Evolutionary conservation across 2,888 invertebrate species (phyloP), one percentile per base, ranked within the genome.

Genomic region (Pterostichus niger): DNA sequence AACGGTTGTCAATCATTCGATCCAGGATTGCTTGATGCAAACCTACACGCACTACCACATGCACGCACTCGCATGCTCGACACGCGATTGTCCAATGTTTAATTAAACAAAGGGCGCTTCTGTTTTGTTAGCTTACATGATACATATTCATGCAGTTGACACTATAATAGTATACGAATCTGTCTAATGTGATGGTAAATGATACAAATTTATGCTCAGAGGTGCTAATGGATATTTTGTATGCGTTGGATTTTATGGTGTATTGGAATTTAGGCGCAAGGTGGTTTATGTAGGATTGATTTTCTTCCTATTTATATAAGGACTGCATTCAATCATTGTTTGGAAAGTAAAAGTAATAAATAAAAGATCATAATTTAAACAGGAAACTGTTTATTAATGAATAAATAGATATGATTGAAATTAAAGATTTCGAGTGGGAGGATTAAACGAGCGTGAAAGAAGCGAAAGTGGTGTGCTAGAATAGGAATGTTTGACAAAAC

Each of bases 71-170:
- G 64, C 64, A 64, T n/a, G 17, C 68, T 10, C 11, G 10, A 15
- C 68, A 40, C 64, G 44, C 68, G 44, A 71, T 71, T 71, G 44
- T 71, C 68, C 44, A 71, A 71, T 71, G 68, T 71, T 71, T 71
- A 64, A 44, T 71, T 71, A 71, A 71, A 71, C 68, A 40, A 71
- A 71, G 15, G 68, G 68, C 68, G 68, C 68, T 71, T 71, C 68
- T 71, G 68, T 71, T 71, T 64, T 64, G 64, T 64, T 64, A 31
- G 64, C 64, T n/a, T 64, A 9, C 44, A 44, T 71, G 68, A 71
- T 46, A 44, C 40, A 71, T 71, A 71, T 71, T 71, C 68, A 71
- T 64, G 33, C 35, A 13, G 52, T 52, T 13, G 33, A 35, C 64
- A 31, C 64, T 13, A 10, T 71, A 6, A 13, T 44, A 2, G 11